Percentiles rank a stretch among this genome's conserved stretches.
Conservation (phyloP, 35 echinoderm and acorn worm species). For the Ophiothrix spiculata region DNA sequence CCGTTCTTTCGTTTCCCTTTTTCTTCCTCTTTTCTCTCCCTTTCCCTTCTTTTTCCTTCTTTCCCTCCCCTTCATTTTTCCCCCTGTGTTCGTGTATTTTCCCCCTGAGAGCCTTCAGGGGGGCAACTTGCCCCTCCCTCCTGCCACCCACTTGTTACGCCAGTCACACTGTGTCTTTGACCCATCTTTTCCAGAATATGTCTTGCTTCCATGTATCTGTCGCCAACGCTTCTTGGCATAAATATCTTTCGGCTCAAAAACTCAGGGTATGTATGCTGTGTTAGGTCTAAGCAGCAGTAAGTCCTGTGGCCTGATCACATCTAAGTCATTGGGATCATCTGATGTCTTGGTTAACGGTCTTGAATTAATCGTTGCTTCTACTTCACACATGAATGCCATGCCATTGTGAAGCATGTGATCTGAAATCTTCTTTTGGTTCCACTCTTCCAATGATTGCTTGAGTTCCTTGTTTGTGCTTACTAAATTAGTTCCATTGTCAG, state of each 20-base stretch:
- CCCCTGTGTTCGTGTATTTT: too few species aligned
- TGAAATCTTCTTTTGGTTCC: slow-evolving; percentile 30
- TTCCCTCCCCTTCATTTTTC: too few species aligned
- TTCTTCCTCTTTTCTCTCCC: too few species aligned
- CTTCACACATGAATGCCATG: slow-evolving; percentile 46
- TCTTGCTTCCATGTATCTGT: slow-evolving; percentile 52
- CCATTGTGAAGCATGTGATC: slow-evolving; percentile 18
- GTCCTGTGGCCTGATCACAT: not conserved
- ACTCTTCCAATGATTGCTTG: slow-evolving; percentile 6
- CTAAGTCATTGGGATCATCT: slow-evolving; percentile 46
- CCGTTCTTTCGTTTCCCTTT: too few species aligned
- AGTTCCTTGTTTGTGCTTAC: slow-evolving; percentile 42
- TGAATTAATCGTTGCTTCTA: slow-evolving; percentile 50
- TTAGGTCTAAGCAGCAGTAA: slow-evolving; percentile 7
- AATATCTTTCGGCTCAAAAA: not conserved
- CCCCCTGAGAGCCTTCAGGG: too few species aligned
- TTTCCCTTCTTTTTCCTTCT: too few species aligned
- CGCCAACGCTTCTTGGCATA: slow-evolving; percentile 36
- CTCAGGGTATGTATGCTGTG: slow-evolving; percentile 6
- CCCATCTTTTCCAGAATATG: slow-evolving; percentile 51
- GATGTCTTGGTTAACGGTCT: slow-evolving; percentile 47
- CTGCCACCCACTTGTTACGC: too few species aligned
- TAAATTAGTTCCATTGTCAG: slow-evolving; percentile 54
- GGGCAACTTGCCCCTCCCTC: too few species aligned
- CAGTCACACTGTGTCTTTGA: too few species aligned